A percentile compares a stretch with the other conserved stretches of the same genome.
Evolutionary conservation across 2,888 invertebrate species (phyloP).

Genomic region (Dicranocentrus wangi): DNA sequence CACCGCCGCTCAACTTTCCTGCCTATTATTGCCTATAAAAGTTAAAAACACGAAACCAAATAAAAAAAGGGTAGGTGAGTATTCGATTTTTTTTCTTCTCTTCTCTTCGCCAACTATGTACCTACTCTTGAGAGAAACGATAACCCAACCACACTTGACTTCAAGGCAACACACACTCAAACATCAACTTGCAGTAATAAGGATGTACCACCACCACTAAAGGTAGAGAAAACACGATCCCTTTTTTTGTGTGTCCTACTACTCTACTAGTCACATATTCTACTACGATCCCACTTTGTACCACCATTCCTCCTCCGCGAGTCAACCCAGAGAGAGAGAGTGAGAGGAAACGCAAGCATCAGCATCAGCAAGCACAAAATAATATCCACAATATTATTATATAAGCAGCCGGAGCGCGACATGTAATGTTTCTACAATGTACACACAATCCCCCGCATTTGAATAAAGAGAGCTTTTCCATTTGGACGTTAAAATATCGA

Average conservation of each 20-base stretch:
- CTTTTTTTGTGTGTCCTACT: too few species aligned
- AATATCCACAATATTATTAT: slow-evolving; percentile 10
- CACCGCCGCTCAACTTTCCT: neutral
- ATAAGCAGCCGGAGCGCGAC: neutral
- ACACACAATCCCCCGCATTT: slow-evolving; percentile 47
- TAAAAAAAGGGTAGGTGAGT: neutral
- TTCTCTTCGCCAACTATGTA: neutral
- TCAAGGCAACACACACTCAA: too few species aligned
- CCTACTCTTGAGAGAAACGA: too few species aligned
- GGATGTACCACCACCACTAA: too few species aligned
- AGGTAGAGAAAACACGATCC: too few species aligned
- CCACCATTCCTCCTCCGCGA: neutral
- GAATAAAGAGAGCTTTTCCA: slow-evolving; percentile 61
- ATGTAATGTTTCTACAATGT: slow-evolving; percentile 6
- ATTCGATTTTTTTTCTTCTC: neutral
- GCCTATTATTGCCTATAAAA: slow-evolving; percentile 22
- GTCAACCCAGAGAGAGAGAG: slow-evolving; percentile 4
- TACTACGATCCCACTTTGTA: slow-evolving; percentile 19
- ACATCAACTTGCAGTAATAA: too few species aligned
- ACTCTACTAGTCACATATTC: too few species aligned
- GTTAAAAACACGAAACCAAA: neutral
- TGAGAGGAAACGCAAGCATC: slow-evolving; percentile 23
- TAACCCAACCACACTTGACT: too few species aligned
- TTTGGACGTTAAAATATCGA: slow-evolving; percentile 69
- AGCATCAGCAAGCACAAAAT: too few species aligned